Evolutionary conservation across 2,113 vertebrate species (phyloP), one percentile per base, ranked within the genome.

Genomic region (Apteryx owenii): DNA sequence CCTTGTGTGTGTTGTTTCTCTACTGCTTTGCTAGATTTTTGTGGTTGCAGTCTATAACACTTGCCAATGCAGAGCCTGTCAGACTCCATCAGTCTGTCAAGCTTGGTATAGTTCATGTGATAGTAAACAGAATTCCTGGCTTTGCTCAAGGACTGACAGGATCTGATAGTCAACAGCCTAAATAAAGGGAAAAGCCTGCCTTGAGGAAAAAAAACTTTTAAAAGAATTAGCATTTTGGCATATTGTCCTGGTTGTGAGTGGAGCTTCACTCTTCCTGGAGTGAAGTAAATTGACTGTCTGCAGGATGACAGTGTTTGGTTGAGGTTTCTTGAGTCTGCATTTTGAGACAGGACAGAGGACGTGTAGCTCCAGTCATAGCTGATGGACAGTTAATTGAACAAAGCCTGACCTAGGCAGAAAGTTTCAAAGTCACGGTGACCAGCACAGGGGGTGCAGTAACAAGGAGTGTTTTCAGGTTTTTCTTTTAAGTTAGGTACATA

Each of bases 351-450:
- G 20, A 48, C 12, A 54, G 26, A 31, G 18, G 14, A 44, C 8
- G 62, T 58, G 13, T 0, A 73, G 21, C 40, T 70, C 56, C 77
- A n/a, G 38, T 80, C 17, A 7, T 19, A 48, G 42, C 6, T 73
- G 48, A 73, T 20, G 50, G 40, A 33, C 0, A 0, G 9, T 72
- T 56, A 70, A 25, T 62, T 73, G 12, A 29, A 40, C n/a, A 66
- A 84, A 69, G 4, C 2, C 36, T 91, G 44, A 62, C 12, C 11
- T 65, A 70, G 46, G 17, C 28, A 40, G 66, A 75, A 79, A 26
- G 21, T 58, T 77, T 83, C 36, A 54, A 23, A 81, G n/a, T 23
- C 21, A 5, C 26, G 5, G n/a, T 0, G 0, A 38, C 56, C 42
- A 89, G 36, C 26, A 23, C 8, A 66, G 33, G 10, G 7, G 65